Base-by-base conservation (phyloP, 2,888 invertebrate genomes). In the Pollenia griseotomentosa region DNA sequence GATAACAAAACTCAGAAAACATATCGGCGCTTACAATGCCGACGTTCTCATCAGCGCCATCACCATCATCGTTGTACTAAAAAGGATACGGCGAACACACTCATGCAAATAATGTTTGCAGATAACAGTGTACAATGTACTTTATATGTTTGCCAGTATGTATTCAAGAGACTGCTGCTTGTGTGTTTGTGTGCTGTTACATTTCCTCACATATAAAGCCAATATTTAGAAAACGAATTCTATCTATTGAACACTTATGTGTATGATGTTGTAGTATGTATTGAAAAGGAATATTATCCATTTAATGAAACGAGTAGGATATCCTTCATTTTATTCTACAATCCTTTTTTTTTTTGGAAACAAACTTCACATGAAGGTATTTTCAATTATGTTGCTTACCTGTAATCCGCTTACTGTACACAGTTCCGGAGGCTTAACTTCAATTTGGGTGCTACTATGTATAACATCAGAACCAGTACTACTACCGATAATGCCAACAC, bases 331-430 rank as follows among this genome's bases (percentile, higher is more conserved):
- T 86, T 66, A 53, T 79, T 73, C n/a, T 23, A 63, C 70, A 66
- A 77, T 84, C 77, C 14, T 55, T 55, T 11, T 10, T 66, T 33
- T 68, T 68, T 59, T 63, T 44, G 10, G 2, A 65, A 65, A 59
- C 71, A 73, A 73, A 53, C 77, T 75, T 75, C 42, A 71, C 48
- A 87, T 81, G 71, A 89, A 88, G 89, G 89, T 89, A 89, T 83
- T 90, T 90, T 89, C 91, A 91, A 91, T 90, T 90, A 90, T 89
- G 89, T 90, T 90, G 91, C 90, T 94, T 94, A 97, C 97, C 96
- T 97, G 97, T 90, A 97, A 94, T 88, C 96, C 95, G 90, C 91
- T 92, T 90, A 92, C 92, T 80, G 91, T 92, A 89, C 92, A 92
- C 86, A 90, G 88, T 90, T 93, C 93, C 82, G 93, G 91, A 89